Evolutionary conservation across 2,113 vertebrate species (phyloP).

Genomic region (Platanista minor): DNA sequence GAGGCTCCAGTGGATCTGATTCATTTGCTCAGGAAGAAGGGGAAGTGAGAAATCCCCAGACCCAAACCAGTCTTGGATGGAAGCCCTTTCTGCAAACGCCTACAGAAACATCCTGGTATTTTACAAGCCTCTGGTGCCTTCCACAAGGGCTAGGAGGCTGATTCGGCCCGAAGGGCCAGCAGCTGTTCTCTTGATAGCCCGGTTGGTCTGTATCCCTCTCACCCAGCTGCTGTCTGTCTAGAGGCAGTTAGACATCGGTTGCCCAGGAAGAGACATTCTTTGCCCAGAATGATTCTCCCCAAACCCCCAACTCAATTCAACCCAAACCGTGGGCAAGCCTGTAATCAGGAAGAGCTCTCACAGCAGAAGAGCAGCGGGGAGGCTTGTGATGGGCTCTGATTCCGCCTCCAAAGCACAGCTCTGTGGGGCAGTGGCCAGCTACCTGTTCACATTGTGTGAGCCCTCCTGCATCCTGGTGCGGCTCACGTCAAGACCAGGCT

Average conservation of each 20-base stretch:
- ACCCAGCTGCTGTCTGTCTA: neutral
- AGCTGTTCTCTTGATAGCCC: neutral
- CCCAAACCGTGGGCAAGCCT: constrained; percentile 11
- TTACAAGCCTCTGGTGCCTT: constrained; percentile 53
- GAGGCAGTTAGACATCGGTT: neutral
- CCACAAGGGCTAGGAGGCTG: neutral
- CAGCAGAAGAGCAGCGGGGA: constrained; percentile 51
- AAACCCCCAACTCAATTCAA: constrained; percentile 33
- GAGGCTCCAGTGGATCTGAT: neutral
- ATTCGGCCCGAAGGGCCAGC: neutral
- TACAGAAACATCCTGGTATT: constrained; percentile 54
- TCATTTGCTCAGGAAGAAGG: constrained; percentile 25
- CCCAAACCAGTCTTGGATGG: neutral
- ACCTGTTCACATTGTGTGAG: neutral
- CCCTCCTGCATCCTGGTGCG: neutral
- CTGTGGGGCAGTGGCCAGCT: neutral
- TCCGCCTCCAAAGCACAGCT: constrained; percentile 57
- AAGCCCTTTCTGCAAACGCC: neutral
- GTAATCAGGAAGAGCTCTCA: constrained; percentile 59
- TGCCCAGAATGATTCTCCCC: constrained; percentile 25
- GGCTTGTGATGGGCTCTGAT: constrained; percentile 62
- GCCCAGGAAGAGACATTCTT: neutral
- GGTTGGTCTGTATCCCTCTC: neutral
- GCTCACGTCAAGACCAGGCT: neutral
- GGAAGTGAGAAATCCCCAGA: constrained; percentile 26